A percentile compares a stretch with the other conserved stretches of the same genome.
Evolutionary conservation across 1,140 invertebrate genomes (phyloP).

Genomic region (Heterodera carotae): DNA sequence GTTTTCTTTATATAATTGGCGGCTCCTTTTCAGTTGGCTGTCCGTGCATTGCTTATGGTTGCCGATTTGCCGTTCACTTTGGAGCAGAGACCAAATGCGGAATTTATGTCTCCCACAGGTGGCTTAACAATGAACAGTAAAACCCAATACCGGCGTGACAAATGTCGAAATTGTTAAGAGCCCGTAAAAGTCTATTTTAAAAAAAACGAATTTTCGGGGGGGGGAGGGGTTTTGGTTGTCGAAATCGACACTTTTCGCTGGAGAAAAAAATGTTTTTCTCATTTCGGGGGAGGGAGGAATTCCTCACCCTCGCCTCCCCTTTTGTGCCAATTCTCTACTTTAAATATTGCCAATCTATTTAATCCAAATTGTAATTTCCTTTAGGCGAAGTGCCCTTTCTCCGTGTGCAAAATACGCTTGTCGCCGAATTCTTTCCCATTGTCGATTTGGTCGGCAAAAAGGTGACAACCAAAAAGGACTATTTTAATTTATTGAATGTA

Average conservation of each 20-base stretch:
- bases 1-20: background rate
- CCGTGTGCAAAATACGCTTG: constrained; percentile 81
- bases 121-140: constrained; percentile 69
- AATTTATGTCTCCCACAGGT: constrained; percentile 87
- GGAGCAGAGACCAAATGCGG: constrained; percentile 82
- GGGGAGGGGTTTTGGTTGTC: no score
- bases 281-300: no score
- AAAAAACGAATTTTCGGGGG: no score
- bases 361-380: constrained; percentile 33
- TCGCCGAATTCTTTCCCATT: constrained; percentile 86
- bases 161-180: background rate
- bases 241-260: background rate
- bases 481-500: no score
- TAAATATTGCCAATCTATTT: constrained; percentile 52
- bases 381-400: constrained; percentile 84
- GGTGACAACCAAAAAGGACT: constrained; percentile 64
- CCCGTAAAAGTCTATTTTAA: constrained; percentile 27
- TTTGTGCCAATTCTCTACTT: constrained; percentile 15
- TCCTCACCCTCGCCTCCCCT: no score
- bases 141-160: no score
- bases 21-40: constrained; percentile 41
- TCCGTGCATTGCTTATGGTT: constrained; percentile 84
- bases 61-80: constrained; percentile 76
- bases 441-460: constrained; percentile 84
- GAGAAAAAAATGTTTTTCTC: background rate